Evolutionary conservation across 2,113 vertebrate species (phyloP), one percentile per base, ranked within the genome.

Genomic region (Antennarius striatus): DNA sequence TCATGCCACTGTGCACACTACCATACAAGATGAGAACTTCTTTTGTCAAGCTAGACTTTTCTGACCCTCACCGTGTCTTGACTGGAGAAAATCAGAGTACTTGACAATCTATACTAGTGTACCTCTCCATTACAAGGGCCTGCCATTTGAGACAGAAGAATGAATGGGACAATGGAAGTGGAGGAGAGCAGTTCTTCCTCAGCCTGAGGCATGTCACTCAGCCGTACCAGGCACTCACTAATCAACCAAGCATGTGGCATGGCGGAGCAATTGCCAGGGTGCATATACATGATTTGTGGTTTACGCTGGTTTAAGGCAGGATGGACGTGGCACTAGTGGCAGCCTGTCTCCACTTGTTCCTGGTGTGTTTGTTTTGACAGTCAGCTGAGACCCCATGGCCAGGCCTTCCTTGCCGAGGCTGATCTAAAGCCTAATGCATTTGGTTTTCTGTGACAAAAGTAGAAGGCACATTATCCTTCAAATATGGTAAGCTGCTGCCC

Each of bases 331-430:
- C 86, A 83, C 82, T 67, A 58, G 89, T 85, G 83, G 83, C 81
- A 71, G 84, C 76, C 79, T 72, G 75, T 77, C 81, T 83, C 67
- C 75, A 82, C 81, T 84, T 89, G 87, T 88, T 91, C 69, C 83
- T 84, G 89, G 83, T 81, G 73, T 90, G 87, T 89, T 87, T 91
- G 83, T 91, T 91, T 88, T 90, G 91, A 93, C 87, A 91, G 85
- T 91, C 77, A 62, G 79, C 86, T 82, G 59, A 78, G 86, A 90
- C 81, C 79, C 84, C 81, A 75, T 71, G 71, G 79, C 80, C 76
- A 82, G 76, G 65, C 71, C 82, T 56, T 63, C 28, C 56, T 73
- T 45, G 50, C 69, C 82, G 56, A 17, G 55, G 64, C 79, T 80
- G 65, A 84, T 89, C 68, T 75, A 82, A 84, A 84, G 85, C 80